Base-by-base conservation (phyloP, 1,140 invertebrate species). In the Augochlora pura region DNA sequence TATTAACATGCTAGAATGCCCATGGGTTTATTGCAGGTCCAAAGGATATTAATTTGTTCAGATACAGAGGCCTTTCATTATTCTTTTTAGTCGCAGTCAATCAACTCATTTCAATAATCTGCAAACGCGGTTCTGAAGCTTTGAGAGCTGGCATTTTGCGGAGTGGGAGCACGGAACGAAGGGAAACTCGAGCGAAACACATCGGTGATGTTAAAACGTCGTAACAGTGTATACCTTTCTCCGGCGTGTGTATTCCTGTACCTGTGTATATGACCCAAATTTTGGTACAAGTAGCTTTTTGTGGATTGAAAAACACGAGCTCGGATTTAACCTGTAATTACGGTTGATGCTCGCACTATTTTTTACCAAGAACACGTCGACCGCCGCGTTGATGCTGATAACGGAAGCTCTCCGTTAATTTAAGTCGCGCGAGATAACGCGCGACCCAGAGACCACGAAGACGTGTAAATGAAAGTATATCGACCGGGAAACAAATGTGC, bases 241-340 rank as follows among this genome's bases (percentile, higher is more conserved):
- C 25, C 39, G 39, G 21, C n/a, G 64, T 25, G 49, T 52, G 16
- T 52, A 46, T 46, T 12, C 10, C 10, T 46, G 42, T 12, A 46
- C 42, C 10, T 2, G 49, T 52, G 18, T 52, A 18, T 1, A 52
- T 52, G 64, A 66, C 64, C 39, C 16, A 39, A 46, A 66, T 46
- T 46, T 46, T 12, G n/a, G n/a, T 25, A 39, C 39, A 46, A 66
- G 39, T 39, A 42, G 39, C 64, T 66, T 66, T 66, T 66, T 57
- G 27, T 23, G 67, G 49, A 69, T 69, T 52, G 49, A 38, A 57
- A 54, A 68, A 57, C 27, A 38, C 27, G 9, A 32, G 27, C 52
- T 12, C 16, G 67, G 27, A 54, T 57, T 63, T 66, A 38, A 69
- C 5, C 67, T 38, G 25, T 57, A 69, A 69, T 69, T 69, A 69